Evolutionary conservation across 64 coral and sea anemone genomes (phyloP).

Genomic region (Pocillopora verrucosa): DNA sequence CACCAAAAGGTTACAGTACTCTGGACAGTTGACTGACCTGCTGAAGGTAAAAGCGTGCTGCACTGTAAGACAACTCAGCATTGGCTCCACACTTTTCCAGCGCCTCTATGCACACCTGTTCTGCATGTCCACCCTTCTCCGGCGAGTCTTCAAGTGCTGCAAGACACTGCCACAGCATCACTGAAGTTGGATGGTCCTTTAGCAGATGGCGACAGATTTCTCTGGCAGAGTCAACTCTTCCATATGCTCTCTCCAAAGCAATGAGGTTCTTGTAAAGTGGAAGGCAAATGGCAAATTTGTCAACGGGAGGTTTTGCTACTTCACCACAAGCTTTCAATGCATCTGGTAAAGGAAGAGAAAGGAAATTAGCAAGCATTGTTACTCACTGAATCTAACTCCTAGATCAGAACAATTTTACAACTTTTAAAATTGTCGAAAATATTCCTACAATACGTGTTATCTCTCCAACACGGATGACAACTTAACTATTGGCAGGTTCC

Average conservation of each 20-base stretch:
- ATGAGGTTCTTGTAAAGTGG: conserved; percentile 90
- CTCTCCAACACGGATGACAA: too few species aligned
- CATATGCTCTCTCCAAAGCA: conserved; percentile 85
- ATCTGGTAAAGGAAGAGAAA: conserved; percentile 47
- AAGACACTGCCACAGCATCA: conserved; percentile 79
- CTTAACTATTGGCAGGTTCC: too few species aligned
- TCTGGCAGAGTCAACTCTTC: conserved; percentile 72
- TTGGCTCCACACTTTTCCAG: conserved; percentile 59
- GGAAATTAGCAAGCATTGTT: not conserved
- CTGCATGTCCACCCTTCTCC: conserved; percentile 6
- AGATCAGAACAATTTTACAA: too few species aligned
- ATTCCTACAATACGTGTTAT: too few species aligned
- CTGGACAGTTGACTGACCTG: conserved; percentile 41
- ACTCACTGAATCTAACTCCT: too few species aligned
- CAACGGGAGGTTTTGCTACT: not conserved
- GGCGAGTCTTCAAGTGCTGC: conserved; percentile 71
- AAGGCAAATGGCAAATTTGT: conserved; percentile 50
- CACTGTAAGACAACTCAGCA: conserved; percentile 69
- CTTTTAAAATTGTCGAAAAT: too few species aligned
- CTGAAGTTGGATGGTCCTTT: conserved; percentile 49
- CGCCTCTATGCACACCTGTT: conserved; percentile 64
- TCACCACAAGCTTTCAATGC: conserved; percentile 77
- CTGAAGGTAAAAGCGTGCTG: conserved; percentile 71
- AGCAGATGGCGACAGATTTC: conserved; percentile 84
- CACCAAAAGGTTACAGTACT: not conserved